A percentile compares a stretch with the other conserved stretches of the same genome.
Conservation (phyloP, 2,888 invertebrate genomes). For the Sylvicola cinctus region DNA sequence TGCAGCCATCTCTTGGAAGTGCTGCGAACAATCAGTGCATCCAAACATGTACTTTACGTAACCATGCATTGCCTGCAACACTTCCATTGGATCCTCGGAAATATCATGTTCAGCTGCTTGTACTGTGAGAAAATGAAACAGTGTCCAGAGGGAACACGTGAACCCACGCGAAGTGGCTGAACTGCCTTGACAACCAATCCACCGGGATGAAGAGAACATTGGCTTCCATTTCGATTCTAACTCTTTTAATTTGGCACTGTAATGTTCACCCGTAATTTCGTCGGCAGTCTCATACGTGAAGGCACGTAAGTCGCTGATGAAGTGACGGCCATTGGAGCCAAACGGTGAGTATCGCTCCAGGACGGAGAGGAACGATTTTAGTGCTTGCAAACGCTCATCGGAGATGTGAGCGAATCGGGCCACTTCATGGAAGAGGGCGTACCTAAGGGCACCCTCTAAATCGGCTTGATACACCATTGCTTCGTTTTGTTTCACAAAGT, state of each 20-base stretch:
- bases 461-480: conserved; percentile 67
- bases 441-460: conserved; percentile 68
- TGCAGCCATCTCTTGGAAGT: conserved; percentile 73
- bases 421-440: conserved; percentile 68
- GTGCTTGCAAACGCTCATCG: conserved; percentile 48
- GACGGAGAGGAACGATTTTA: conserved; percentile 51
- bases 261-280: conserved; percentile 35
- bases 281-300: conserved; percentile 29
- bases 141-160: conserved; percentile 85
- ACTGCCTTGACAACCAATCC: conserved; percentile 46
- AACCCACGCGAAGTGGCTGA: conserved; percentile 50
- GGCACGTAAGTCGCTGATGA: conserved; percentile 37
- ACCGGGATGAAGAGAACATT: conserved; percentile 30
- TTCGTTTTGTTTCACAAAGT: conserved; percentile 15
- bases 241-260: conserved; percentile 32
- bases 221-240: conserved; percentile 33
- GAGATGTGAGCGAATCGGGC: conserved; percentile 43
- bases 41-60: conserved; percentile 88
- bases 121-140: conserved; percentile 83
- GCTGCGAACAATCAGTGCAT: conserved; percentile 72
- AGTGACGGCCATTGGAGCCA: conserved; percentile 39
- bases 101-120: conserved; percentile 35
- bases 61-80: conserved; percentile 63
- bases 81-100: conserved; percentile 37
- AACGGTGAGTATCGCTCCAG: conserved; percentile 64